A percentile compares a stretch with the other conserved stretches of the same genome.
Conservation (phyloP, 2,797 vertebrate species). For the Sarcoramphus papa region DNA sequence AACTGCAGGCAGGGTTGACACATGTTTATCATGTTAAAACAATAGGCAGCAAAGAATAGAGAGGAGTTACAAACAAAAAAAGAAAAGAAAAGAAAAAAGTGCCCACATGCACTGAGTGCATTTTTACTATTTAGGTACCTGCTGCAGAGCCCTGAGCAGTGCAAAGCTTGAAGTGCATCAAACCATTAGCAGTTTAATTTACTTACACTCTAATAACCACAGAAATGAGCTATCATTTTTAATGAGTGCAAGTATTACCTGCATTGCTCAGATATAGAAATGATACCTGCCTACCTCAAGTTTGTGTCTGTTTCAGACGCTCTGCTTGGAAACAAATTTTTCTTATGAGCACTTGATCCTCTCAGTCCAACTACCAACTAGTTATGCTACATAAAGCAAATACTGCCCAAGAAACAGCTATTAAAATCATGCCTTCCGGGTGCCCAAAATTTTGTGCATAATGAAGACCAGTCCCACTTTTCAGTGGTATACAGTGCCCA, state of each 20-base stretch:
- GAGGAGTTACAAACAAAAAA: not conserved
- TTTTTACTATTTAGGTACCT: not conserved
- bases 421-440: not conserved
- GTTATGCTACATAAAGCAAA: constrained; percentile 11
- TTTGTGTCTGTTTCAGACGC: not conserved
- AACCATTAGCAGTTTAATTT: constrained; percentile 44
- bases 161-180: constrained; percentile 29
- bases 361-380: not conserved
- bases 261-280: not conserved
- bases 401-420: not conserved
- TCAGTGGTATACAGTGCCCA: not conserved
- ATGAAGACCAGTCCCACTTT: not conserved
- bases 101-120: not conserved
- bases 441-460: not conserved
- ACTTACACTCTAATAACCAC: constrained; percentile 58
- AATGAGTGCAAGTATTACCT: constrained; percentile 28
- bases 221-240: constrained; percentile 64
- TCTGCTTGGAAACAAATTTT: not conserved
- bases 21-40: not conserved
- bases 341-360: not conserved
- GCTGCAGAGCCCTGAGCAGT: not conserved
- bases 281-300: not conserved
- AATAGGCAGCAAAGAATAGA: not conserved
- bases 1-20: not conserved
- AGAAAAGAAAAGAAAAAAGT: not conserved